Evolutionary conservation across 2,113 vertebrate genomes (phyloP).

Genomic region (Madoqua kirkii): DNA sequence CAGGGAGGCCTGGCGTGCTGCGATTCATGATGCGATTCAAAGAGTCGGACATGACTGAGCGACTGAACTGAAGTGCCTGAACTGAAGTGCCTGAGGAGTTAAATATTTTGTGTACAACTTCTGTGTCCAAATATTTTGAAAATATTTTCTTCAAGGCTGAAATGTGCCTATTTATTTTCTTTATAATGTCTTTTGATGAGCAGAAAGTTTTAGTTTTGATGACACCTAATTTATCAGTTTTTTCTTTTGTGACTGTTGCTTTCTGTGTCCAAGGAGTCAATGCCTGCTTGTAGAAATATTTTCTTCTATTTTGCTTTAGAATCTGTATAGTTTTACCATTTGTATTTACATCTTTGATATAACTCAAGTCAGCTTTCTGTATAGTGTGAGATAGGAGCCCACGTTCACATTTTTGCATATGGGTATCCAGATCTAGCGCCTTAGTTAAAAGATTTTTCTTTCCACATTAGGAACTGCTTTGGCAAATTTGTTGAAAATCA

Average conservation of each 20-base stretch:
- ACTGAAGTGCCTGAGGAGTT: not conserved
- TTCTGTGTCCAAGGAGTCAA: not conserved
- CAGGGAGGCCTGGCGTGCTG: too few relatives aligned
- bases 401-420: not conserved
- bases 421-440: not conserved
- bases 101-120: not conserved
- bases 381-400: not conserved
- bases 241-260: not conserved
- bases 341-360: not conserved
- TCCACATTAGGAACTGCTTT: not conserved
- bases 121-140: not conserved
- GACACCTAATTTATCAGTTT: not conserved
- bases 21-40: too few relatives aligned
- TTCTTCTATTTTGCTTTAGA: not conserved
- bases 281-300: not conserved
- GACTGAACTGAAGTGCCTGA: too few relatives aligned
- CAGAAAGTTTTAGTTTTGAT: not conserved
- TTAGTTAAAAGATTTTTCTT: not conserved
- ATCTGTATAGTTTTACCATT: not conserved
- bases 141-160: not conserved
- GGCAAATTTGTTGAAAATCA: not conserved
- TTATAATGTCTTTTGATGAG: not conserved
- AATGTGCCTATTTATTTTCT: not conserved
- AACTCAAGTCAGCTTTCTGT: not conserved
- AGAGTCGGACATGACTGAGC: accelerated